Evolutionary conservation across 2,888 invertebrate species (phyloP).

Genomic region (Parnassius smintheus): DNA sequence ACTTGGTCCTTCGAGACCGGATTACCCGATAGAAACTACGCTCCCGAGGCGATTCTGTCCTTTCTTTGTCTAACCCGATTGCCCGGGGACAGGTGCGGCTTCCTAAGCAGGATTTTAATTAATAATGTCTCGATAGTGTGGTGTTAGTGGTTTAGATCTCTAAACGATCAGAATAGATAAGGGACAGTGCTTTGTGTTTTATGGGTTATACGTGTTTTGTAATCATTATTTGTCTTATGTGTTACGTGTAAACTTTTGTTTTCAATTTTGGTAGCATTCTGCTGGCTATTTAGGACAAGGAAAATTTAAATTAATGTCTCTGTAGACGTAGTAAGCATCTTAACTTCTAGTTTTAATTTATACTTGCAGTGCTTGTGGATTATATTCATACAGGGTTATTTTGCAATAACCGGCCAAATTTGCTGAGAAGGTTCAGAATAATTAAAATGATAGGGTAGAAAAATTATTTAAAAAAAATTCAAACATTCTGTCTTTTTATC

Average conservation of each 20-base stretch:
- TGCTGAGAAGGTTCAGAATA: no score
- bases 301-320: no score
- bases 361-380: no score
- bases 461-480: no score
- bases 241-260: not conserved
- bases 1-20: constrained; percentile 57
- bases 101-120: constrained; percentile 70
- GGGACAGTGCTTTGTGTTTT: constrained; percentile 17
- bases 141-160: constrained; percentile 42
- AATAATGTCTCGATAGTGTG: constrained; percentile 71
- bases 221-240: not conserved
- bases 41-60: constrained; percentile 62
- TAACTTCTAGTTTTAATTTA: no score
- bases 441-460: no score
- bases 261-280: no score
- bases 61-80: constrained; percentile 61
- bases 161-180: constrained; percentile 6
- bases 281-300: no score
- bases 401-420: no score
- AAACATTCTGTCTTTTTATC: no score
- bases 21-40: constrained; percentile 67
- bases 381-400: no score
- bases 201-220: not conserved
- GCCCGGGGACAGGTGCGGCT: constrained; percentile 72
- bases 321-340: no score